Conservation (phyloP, 1,140 invertebrate genomes). For the Brachionus sp. region DNA sequence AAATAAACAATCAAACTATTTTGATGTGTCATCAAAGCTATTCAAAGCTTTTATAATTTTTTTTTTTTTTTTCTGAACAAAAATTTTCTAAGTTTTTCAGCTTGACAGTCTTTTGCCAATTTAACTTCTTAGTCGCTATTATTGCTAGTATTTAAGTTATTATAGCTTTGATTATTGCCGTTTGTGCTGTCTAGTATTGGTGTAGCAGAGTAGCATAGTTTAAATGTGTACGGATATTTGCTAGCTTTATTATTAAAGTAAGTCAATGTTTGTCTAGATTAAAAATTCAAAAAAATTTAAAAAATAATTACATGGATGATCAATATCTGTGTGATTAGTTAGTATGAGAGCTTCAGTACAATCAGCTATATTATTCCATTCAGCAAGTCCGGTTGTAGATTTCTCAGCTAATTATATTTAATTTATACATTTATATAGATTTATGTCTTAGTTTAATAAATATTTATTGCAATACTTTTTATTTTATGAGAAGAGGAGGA, state of each 20-base stretch:
- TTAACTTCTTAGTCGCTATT: constrained; percentile 15
- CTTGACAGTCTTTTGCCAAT: not conserved
- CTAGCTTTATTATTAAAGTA: constrained; percentile 11
- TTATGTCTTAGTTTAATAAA: not conserved
- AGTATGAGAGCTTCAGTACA: constrained; percentile 43
- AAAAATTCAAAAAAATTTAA: constrained; percentile 4
- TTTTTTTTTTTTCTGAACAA: constrained; percentile 21
- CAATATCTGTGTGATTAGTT: constrained; percentile 33
- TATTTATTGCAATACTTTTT: constrained; percentile 8
- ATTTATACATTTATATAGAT: not conserved
- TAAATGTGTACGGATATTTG: constrained; percentile 42
- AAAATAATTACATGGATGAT: constrained; percentile 35
- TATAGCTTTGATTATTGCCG: not conserved
- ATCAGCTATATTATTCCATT: constrained; percentile 28
- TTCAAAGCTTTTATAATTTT: not conserved
- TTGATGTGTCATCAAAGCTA: not conserved
- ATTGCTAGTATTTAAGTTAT: constrained; percentile 27
- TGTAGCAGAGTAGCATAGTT: constrained; percentile 41
- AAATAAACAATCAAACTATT: constrained; percentile 23
- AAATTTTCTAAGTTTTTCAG: constrained; percentile 11
- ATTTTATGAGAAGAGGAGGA: not conserved
- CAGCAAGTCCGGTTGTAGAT: constrained; percentile 28
- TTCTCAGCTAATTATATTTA: constrained; percentile 20
- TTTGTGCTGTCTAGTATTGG: constrained; percentile 4
- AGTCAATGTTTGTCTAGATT: not conserved